A percentile compares a stretch with the other conserved stretches of the same genome.
phyloP scores from a whole-genome alignment of 2,113 vertebrate genomes.

The Sapajus apella region DNA sequence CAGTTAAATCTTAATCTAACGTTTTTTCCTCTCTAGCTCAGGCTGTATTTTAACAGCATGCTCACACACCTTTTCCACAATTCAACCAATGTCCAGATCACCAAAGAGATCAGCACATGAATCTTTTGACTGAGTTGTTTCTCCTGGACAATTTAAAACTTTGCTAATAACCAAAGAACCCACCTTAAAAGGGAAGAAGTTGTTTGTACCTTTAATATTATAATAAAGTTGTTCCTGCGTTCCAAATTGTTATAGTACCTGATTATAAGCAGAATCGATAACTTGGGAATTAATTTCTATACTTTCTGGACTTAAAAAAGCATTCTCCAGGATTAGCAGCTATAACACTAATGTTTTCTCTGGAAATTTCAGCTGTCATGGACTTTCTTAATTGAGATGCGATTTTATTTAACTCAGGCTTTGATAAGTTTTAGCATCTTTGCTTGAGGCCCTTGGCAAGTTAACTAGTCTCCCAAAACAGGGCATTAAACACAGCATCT shows the following conservation, averaged over 20 bases:
- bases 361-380: conserved; percentile 51
- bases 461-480: conserved; percentile 52
- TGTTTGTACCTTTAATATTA: conserved; percentile 40
- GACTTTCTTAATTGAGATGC: conserved; percentile 54
- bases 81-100: conserved; percentile 30
- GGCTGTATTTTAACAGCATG: background rate
- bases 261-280: conserved; percentile 56
- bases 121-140: background rate
- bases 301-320: background rate
- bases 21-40: background rate
- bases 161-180: conserved; percentile 62
- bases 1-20: background rate
- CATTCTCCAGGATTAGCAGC: background rate
- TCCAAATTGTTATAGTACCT: conserved; percentile 51
- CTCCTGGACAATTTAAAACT: conserved; percentile 48
- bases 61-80: conserved; percentile 36
- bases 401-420: conserved; percentile 48
- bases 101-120: background rate
- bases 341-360: conserved; percentile 55
- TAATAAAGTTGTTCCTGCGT: conserved; percentile 41
- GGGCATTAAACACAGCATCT: background rate
- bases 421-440: conserved; percentile 44
- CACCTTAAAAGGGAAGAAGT: conserved; percentile 49
- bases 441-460: background rate
- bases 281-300: conserved; percentile 52